Base-by-base conservation (phyloP, 2,888 invertebrate species). In the Ypsolopha sequella region DNA sequence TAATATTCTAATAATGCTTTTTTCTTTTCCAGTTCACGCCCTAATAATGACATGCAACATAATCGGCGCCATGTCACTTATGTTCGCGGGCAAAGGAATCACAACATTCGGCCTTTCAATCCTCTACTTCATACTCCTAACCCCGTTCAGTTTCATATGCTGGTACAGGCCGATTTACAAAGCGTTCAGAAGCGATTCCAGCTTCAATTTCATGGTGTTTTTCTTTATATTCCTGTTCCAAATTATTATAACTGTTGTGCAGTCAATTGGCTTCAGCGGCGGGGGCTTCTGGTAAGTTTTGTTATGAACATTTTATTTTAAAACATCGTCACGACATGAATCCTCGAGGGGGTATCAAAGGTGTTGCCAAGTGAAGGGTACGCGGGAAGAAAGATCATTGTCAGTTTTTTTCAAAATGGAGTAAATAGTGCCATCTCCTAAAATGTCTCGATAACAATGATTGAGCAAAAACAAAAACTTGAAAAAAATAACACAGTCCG, bases 151-250 rank as follows among this genome's bases (percentile, higher is more conserved):
- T 51, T 99, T 98, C 77, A 84, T 99, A 39, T 99, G 99, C 81
- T 99, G 99, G 99, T 99, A 97, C 88, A 91, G 99, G 74, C 99
- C 99, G 46, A 95, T 98, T 55, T 99, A 99, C 88, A 99, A 99
- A 88, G 99, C 99, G 57, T 99, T 99, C 89, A 93, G 98, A 71
- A 96, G 95, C 72, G 99, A 99, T 87, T 98, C 98, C 63, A 99
- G 99, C 3, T 97, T 99, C 89, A 99, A 98, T 85, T 99, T 99
- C 76, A 99, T 99, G 96, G 95, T 98, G 51, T 99, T 97, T 88
- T 99, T 99, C 91, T 97, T 99, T 77, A 95, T 99, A 66, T 98
- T 98, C 87, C 95, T 97, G 88, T 95, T 97, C 81, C 98, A 98
- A 92, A 93, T 95, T 70, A 88, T 98, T 53, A 92, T 97, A 52